phyloP scores from a whole-genome alignment of 2,888 invertebrate species.

The Eugnorisma glareosa region DNA sequence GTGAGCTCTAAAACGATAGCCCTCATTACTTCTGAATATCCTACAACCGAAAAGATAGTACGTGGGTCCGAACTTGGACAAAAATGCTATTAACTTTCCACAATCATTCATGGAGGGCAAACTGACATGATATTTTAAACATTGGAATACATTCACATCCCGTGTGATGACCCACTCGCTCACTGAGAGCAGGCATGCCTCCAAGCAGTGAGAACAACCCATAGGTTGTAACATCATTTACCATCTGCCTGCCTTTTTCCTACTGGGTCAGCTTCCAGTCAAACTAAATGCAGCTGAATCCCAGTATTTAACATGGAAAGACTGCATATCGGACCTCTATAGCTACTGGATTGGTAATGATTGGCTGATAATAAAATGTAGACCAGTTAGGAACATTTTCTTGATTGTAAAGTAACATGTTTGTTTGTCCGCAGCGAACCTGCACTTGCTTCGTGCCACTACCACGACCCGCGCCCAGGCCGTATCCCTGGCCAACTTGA shows the following conservation, averaged over 20 bases:
- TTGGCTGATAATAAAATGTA: background rate
- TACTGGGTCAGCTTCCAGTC: background rate
- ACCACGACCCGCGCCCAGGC: constrained; percentile 68
- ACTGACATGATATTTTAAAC: background rate
- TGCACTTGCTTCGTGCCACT: constrained; percentile 70
- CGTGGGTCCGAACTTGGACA: background rate
- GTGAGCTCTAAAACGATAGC: too few species aligned
- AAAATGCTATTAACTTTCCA: background rate
- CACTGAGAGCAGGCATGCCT: background rate
- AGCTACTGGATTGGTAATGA: background rate
- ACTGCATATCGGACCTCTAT: background rate
- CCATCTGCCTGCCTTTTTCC: background rate
- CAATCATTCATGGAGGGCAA: background rate
- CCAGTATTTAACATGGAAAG: background rate
- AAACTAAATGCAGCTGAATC: background rate
- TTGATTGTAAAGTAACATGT: background rate
- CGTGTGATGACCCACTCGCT: background rate
- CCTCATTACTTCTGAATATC: background rate
- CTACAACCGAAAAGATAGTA: background rate
- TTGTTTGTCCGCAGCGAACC: constrained; percentile 61
- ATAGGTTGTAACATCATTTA: background rate
- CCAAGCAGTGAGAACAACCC: background rate
- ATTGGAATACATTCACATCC: background rate
- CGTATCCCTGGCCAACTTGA: constrained; percentile 70
- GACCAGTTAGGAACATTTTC: background rate